Base-by-base conservation (phyloP, 2,888 invertebrate species). In the Anarsia innoxiella region DNA sequence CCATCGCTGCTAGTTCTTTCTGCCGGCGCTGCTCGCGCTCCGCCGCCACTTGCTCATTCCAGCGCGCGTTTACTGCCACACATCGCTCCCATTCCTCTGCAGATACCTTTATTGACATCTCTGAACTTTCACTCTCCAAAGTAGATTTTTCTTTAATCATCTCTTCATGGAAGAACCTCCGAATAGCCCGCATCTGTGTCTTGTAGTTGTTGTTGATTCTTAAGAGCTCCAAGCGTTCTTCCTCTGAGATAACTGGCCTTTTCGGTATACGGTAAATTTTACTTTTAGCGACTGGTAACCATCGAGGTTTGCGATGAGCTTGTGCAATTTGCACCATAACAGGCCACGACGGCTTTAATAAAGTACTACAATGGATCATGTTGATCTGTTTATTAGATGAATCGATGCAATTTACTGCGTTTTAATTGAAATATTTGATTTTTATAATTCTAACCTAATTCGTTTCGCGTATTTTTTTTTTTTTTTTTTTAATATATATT, bases 261-360 rank as follows among this genome's bases (percentile, higher is more conserved):
- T 82, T 78, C 0, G 92, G 90, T 41, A 95, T 86, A 46, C 89
- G 88, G 70, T 88, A 95, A 31, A 92, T 48, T 83, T 95, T 95
- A 49, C 88, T 90, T 77, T 92, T 93, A 0, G 95, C 95, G 9
- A 88, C 88, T 1, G 93, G 93, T 31, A 94, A 39, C 93, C 93
- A 93, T 44, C 90, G 79, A 0, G 95, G 95, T 70, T 95, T 95
- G 49, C 92, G 86, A 40, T 82, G 82, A 8, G 74, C 75, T 40
- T 66, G 63, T 0, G 77, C 80, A 23, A 53, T 58, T 53, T 83
- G 84, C 42, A 71, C 46, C 0, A 82, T 12, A 23, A 73, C 45
- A 2, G 82, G 83, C 49, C 66, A 57, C 13, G 69, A 54, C 10
- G 73, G 63, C 45, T 71, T 75, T n/a, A 79, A 41, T 12, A 79